Evolutionary conservation across 37 sponge, comb jelly and placozoan species (phyloP).

Genomic region (Ianthella basta): DNA sequence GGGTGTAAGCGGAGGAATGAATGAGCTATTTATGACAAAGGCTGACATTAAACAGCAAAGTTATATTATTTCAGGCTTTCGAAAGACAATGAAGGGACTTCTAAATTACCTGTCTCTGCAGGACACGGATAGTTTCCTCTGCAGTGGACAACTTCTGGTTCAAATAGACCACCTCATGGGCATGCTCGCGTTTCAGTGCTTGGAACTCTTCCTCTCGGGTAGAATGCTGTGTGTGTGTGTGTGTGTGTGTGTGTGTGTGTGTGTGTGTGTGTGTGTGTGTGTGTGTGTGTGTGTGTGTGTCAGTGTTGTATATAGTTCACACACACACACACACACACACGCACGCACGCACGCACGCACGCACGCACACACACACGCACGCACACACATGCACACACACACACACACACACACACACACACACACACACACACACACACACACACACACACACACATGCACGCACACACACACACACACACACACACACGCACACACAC

Average conservation of each 20-base stretch:
- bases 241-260: conserved; percentile 15
- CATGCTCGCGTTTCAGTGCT: too few species aligned
- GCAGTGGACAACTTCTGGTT: too few species aligned
- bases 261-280: conserved; percentile 22
- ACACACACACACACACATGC: conserved; percentile 20
- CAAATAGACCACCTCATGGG: too few species aligned
- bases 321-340: conserved; percentile 23
- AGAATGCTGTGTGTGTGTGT: too few species aligned
- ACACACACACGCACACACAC: conserved; percentile 20
- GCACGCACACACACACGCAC: conserved; percentile 14
- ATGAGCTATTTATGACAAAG: too few species aligned
- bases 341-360: background rate
- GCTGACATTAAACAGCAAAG: too few species aligned
- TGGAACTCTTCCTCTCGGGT: too few species aligned
- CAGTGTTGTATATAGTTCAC: background rate
- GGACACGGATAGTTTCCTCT: too few species aligned
- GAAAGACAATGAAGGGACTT: too few species aligned
- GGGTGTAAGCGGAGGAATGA: too few species aligned
- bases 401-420: conserved; percentile 26
- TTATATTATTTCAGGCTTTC: too few species aligned
- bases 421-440: conserved; percentile 26
- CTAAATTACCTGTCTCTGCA: too few species aligned
- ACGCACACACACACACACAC: conserved; percentile 2
- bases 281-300: background rate
- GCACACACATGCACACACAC: conserved; percentile 17